Evolutionary conservation across 2,113 vertebrate species (phyloP), one percentile per base, ranked within the genome.

Genomic region (Haplotaxodon microlepis): DNA sequence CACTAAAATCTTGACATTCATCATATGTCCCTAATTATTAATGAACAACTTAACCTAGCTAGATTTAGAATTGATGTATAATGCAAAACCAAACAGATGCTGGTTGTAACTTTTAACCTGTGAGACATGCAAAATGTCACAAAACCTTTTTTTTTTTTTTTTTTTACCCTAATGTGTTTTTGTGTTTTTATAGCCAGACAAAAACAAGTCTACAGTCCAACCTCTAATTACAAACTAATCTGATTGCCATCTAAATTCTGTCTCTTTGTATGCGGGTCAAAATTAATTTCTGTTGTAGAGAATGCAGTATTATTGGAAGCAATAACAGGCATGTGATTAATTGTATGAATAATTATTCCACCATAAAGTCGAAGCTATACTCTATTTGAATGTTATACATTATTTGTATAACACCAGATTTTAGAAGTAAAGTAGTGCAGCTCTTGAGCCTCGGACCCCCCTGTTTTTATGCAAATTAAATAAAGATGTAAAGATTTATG

Each of bases 401-500:
- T 57, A n/a, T 80, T 57, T 19, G 54, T 27, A 9, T 13, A 9
- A 53, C 19, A 8, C 9, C 59, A 42, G 36, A 85, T 47, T 50
- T 36, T 19, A 4, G 17, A 78, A 78, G 36, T 50, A 13, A 78
- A 78, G 45, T n/a, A 51, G 45, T 34, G 42, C 0, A 34, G 9
- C 27, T 51, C 73, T 78, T 76, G 1, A 27, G 69, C 14, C 40
- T 78, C 27, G 7, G 24, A 31, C 8, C 1, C 9, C 24, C 2
- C 42, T 31, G 73, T 51, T 78, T 78, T 51, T 34, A 51, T 51
- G 45, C 27, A 78, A 78, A 78, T 78, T 10, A 31, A 78, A n/a
- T n/a, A 78, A 78, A 78, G 45, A 78, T 34, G 17, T 78, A 51
- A 78, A 51, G 71, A 83, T 85, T 82, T 24, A 54, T 8, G 10